A percentile compares a stretch with the other conserved stretches of the same genome.
phyloP scores from a whole-genome alignment of 1,140 invertebrate genomes.

The Dendroctonus valens region DNA sequence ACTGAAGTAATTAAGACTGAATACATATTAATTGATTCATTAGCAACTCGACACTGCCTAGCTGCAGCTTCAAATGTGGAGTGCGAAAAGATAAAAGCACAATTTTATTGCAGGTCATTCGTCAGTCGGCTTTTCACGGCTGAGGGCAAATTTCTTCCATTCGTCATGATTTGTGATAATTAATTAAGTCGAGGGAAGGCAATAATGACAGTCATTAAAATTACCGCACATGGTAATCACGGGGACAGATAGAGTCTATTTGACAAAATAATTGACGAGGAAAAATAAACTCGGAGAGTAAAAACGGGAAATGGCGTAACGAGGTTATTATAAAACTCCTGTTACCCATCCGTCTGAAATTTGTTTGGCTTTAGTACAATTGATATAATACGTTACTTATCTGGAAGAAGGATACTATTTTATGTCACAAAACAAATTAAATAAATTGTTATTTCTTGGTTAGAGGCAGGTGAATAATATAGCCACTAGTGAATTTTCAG shows the following conservation, averaged over 20 bases:
- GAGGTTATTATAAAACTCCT: too few relatives aligned
- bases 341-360: too few relatives aligned
- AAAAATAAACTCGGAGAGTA: too few relatives aligned
- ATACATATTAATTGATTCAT: slow-evolving; percentile 35
- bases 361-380: too few relatives aligned
- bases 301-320: too few relatives aligned
- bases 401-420: too few relatives aligned
- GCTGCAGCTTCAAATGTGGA: slow-evolving; percentile 22
- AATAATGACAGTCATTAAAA: slow-evolving; percentile 20
- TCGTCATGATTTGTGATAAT: slow-evolving; percentile 35
- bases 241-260: slow-evolving; percentile 1
- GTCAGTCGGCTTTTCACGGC: slow-evolving; percentile 23
- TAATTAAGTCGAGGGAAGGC: slow-evolving; percentile 24
- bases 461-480: too few relatives aligned
- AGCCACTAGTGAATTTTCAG: too few relatives aligned
- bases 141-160: slow-evolving; percentile 28
- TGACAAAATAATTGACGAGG: neutral
- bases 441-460: too few relatives aligned
- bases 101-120: slow-evolving; percentile 30
- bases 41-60: slow-evolving; percentile 22
- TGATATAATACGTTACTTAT: too few relatives aligned
- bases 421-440: too few relatives aligned
- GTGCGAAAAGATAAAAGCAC: slow-evolving; percentile 25
- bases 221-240: slow-evolving; percentile 2
- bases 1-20: slow-evolving; percentile 31